Base-by-base conservation (phyloP, 2,888 invertebrate species). In the Hirtodrosophila histrioides region DNA sequence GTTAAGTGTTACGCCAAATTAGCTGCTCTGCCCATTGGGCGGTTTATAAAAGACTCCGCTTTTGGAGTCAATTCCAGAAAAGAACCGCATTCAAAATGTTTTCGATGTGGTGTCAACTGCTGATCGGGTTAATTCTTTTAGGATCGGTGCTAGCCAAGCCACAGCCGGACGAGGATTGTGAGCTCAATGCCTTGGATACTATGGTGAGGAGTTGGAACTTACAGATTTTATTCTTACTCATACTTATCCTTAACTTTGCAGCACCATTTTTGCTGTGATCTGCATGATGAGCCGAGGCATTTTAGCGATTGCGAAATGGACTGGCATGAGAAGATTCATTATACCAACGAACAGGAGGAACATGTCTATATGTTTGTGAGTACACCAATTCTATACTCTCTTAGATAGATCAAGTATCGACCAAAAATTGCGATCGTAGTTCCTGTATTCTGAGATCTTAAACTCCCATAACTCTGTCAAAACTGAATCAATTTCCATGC, bases 241-340 rank as follows among this genome's bases (percentile, higher is more conserved):
- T 7, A 1, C 3, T n/a, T 35, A 6, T 45, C 3, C 6, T n/a
- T 0, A 0, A 17, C 9, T 8, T 39, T 66, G 0, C 24, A 88
- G 88, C 82, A 89, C 27, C 88, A 89, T 33, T 89, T 88, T 31
- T 88, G 88, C 49, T 89, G 89, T 39, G 82, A 78, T 12, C 50
- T 89, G 23, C 88, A 89, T 27, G 82, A 89, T n/a, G 88, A 86
- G n/a, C 60, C 72, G 23, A 40, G 48, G 0, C 79, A 88, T 24
- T 86, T 88, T 11, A 37, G 27, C 27, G 74, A 78, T 1, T 89
- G 89, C 12, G 71, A 86, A 36, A 57, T 48, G n/a, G 51, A 82
- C 3, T 89, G 88, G 88, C 56, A 55, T 1, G 61, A 75, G 0
- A 78, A 74, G 56, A 67, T 88, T 2, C 24, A 62, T 5, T 61